phyloP scores from a whole-genome alignment of 1,140 invertebrate genomes.

The Pseudomyrmex cubaensis region DNA sequence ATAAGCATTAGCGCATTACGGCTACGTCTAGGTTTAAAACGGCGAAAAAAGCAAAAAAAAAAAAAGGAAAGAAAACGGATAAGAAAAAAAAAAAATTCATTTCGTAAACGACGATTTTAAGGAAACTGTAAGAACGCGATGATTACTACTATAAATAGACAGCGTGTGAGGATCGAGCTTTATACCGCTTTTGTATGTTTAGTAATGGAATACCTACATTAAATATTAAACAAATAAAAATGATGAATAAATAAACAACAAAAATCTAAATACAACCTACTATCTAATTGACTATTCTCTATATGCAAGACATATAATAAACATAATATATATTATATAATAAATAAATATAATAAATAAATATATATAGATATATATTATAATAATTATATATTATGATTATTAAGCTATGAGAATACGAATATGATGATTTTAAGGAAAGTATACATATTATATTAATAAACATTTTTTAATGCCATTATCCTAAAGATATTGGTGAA shows the following conservation, averaged over 20 bases:
- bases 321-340: conserved; percentile 78
- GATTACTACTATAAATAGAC: conserved; percentile 72
- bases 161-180: conserved; percentile 84
- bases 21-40: conserved; percentile 68
- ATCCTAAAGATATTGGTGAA: conserved; percentile 83
- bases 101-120: conserved; percentile 62
- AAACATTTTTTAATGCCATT: conserved; percentile 84
- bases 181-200: conserved; percentile 85
- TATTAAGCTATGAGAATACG: conserved; percentile 84
- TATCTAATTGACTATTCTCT: conserved; percentile 82
- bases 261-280: conserved; percentile 79
- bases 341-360: conserved; percentile 71
- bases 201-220: conserved; percentile 83
- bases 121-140: conserved; percentile 68
- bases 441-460: conserved; percentile 85
- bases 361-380: conserved; percentile 77
- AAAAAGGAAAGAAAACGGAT: conserved; percentile 5
- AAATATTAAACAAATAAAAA: conserved; percentile 77
- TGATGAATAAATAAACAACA: conserved; percentile 65
- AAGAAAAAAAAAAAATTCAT: conserved; percentile 39
- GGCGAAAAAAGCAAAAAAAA: conserved; percentile 22
- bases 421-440: conserved; percentile 85
- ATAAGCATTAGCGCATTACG: conserved; percentile 70
- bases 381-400: conserved; percentile 81
- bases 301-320: conserved; percentile 73